phyloP scores from a whole-genome alignment of 2,113 vertebrate genomes.

The Bos javanicus region DNA sequence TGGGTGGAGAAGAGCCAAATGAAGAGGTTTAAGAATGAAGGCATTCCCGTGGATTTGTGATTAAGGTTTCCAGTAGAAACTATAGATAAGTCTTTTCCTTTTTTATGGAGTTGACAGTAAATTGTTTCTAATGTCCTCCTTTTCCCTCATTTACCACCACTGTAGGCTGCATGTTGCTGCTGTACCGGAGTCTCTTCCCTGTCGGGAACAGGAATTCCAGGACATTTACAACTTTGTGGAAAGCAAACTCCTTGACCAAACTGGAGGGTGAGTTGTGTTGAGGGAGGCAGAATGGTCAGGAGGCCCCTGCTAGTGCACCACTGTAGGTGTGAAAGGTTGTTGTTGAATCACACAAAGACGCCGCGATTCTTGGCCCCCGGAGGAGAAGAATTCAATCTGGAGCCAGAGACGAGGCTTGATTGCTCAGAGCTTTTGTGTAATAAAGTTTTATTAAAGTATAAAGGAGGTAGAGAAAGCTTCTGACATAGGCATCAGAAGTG shows the following conservation, averaged over 20 bases:
- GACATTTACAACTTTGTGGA: conserved; percentile 97
- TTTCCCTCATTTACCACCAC: conserved; percentile 25
- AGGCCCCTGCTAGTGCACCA: not conserved
- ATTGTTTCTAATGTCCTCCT: not conserved
- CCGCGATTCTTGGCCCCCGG: too few relatives aligned
- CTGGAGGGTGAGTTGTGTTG: conserved; percentile 90
- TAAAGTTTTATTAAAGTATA: too few relatives aligned
- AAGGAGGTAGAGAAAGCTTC: too few relatives aligned
- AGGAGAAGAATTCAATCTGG: too few relatives aligned
- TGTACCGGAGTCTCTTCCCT: conserved; percentile 93
- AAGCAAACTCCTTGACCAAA: conserved; percentile 92
- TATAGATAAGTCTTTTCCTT: not conserved
- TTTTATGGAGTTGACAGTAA: not conserved
- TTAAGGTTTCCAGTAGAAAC: not conserved
- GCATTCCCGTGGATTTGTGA: not conserved
- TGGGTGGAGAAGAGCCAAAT: not conserved
- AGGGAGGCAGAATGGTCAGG: not conserved
- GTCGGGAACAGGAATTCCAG: conserved; percentile 96
- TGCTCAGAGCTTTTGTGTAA: too few relatives aligned
- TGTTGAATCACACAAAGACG: too few relatives aligned
- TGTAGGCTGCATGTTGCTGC: conserved; percentile 93
- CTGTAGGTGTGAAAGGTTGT: not conserved
- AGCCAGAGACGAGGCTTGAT: too few relatives aligned
- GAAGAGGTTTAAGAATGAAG: not conserved
- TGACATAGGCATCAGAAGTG: too few relatives aligned